Evolutionary conservation across 2,888 invertebrate species (phyloP).

Genomic region (Ophion ventricosus): DNA sequence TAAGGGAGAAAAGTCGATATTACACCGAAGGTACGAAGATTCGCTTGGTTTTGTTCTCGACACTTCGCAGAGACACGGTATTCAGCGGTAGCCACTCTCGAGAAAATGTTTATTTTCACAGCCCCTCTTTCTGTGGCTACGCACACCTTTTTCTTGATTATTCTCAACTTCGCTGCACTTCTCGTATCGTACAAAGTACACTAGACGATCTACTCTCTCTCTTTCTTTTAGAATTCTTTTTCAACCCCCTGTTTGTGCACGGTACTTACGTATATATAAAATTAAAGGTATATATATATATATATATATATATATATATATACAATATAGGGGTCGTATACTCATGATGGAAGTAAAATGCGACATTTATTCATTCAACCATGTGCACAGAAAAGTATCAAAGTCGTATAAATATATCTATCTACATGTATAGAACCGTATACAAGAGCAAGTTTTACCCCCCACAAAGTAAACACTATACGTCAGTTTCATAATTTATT

Average conservation of each 20-base stretch:
- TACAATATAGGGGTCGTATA: slow-evolving; percentile 6
- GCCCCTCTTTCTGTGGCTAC: slow-evolving; percentile 10
- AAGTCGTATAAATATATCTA: slow-evolving; percentile 11
- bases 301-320: background rate
- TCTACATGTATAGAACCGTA: background rate
- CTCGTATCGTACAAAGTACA: background rate
- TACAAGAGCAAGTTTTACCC: background rate
- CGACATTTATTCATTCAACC: slow-evolving; percentile 54
- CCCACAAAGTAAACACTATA: slow-evolving; percentile 4
- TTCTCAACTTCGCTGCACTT: slow-evolving; percentile 21
- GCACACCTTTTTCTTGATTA: slow-evolving; percentile 18
- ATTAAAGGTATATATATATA: background rate
- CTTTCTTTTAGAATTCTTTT: slow-evolving; percentile 30
- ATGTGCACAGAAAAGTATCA: slow-evolving; percentile 36
- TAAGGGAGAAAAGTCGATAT: too few species aligned
- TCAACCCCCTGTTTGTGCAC: slow-evolving; percentile 22
- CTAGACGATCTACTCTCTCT: background rate
- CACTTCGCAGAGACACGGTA: background rate
- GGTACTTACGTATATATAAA: background rate
- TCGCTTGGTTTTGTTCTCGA: slow-evolving; percentile 9
- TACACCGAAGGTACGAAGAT: too few species aligned
- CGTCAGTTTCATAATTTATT: slow-evolving; percentile 39
- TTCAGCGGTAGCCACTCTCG: background rate
- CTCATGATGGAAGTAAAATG: slow-evolving; percentile 43
- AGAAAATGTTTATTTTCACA: slow-evolving; percentile 46